Evolutionary conservation across 2,113 vertebrate genomes (phyloP).

Genomic region (Lepus europaeus): DNA sequence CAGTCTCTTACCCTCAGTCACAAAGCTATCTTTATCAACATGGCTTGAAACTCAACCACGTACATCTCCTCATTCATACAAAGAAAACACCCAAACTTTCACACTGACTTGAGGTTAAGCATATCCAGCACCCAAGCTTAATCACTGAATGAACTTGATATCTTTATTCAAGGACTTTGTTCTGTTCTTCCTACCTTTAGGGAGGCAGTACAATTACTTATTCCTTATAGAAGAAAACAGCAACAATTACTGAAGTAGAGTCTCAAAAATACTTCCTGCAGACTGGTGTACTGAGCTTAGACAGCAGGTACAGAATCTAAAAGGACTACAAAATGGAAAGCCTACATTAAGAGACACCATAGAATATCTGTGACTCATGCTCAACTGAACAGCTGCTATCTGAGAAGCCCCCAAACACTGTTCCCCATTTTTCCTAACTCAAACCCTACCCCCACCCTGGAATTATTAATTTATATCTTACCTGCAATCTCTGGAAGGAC

Average conservation of each 20-base stretch:
- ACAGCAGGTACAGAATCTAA: background rate
- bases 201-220: background rate
- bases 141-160: background rate
- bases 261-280: background rate
- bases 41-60: background rate
- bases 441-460: background rate
- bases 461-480: background rate
- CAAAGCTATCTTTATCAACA: background rate
- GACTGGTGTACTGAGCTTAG: background rate
- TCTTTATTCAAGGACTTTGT: background rate
- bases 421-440: background rate
- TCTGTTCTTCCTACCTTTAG: conserved; percentile 22
- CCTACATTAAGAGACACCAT: background rate
- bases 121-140: background rate
- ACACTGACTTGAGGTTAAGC: background rate
- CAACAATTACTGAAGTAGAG: background rate
- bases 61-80: background rate
- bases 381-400: background rate
- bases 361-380: background rate
- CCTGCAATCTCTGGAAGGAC: background rate
- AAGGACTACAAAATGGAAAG: background rate
- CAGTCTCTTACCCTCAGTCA: background rate
- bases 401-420: background rate
- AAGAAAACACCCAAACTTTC: background rate
- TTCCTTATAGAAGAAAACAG: background rate